Conservation (phyloP, 2,797 vertebrate species). For the Halcyon badia region DNA sequence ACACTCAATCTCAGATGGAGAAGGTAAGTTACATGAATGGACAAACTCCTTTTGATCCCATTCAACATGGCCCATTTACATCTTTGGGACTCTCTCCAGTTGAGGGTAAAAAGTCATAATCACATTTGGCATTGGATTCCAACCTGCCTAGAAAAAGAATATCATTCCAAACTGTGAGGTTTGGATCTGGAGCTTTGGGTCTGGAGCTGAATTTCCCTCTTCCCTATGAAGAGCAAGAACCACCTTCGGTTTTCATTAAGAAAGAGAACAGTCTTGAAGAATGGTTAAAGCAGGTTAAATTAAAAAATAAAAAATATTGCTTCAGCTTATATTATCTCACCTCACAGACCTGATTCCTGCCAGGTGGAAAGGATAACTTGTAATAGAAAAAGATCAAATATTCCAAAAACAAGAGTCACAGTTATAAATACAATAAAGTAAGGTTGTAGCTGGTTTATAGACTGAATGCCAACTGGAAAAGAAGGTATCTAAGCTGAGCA, state of each 20-base stretch:
- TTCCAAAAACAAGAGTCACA: not conserved
- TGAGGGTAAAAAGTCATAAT: not conserved
- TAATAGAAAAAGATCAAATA: not conserved
- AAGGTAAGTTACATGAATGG: slow-evolving; percentile 56
- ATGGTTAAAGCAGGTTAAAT: not conserved
- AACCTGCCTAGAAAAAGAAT: not conserved
- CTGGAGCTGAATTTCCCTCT: not conserved
- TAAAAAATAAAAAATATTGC: too few species aligned
- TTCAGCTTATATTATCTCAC: not conserved
- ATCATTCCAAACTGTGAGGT: not conserved
- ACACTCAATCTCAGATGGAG: slow-evolving; percentile 72
- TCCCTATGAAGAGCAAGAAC: not conserved
- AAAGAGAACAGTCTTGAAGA: not conserved
- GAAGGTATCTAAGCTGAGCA: not conserved
- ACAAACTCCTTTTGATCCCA: not conserved
- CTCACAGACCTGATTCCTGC: not conserved
- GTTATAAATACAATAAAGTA: not conserved
- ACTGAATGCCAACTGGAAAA: not conserved
- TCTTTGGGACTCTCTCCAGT: not conserved
- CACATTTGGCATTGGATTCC: not conserved
- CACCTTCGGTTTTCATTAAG: not conserved
- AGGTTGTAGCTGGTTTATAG: not conserved
- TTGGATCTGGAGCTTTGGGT: not conserved
- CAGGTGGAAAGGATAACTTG: not conserved
- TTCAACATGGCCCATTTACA: not conserved